phyloP scores from a whole-genome alignment of 2,113 vertebrate genomes.

The Pleuronectes platessa region DNA sequence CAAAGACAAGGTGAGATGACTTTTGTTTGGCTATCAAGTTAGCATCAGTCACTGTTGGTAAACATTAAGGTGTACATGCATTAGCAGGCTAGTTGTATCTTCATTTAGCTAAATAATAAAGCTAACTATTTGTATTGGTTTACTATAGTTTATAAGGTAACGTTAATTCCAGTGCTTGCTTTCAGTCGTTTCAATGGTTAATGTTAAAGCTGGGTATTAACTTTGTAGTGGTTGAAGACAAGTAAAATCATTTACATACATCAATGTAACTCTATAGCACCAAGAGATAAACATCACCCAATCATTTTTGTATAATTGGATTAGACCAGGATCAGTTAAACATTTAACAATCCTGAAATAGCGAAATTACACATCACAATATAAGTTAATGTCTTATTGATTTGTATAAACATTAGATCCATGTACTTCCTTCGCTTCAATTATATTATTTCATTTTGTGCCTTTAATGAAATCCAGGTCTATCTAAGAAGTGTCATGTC shows the following conservation, averaged over 20 bases:
- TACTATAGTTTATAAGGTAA: not conserved
- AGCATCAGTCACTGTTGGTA: not conserved
- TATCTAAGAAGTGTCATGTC: not conserved
- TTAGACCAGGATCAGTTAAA: too few species aligned
- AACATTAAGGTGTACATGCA: slow-evolving; percentile 17
- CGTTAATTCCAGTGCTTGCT: not conserved
- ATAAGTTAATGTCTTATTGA: not conserved
- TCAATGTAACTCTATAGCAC: not conserved
- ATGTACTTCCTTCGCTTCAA: too few species aligned
- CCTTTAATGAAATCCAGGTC: too few species aligned
- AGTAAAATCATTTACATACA: not conserved
- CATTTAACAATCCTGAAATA: not conserved
- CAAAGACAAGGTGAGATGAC: not conserved
- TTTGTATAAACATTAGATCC: too few species aligned
- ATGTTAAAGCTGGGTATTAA: not conserved
- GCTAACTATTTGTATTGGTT: not conserved
- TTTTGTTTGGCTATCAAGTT: not conserved
- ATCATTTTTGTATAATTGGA: not conserved
- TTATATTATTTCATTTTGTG: too few species aligned
- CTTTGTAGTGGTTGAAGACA: not conserved
- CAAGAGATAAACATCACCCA: not conserved
- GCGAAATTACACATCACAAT: not conserved
- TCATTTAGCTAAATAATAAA: not conserved
- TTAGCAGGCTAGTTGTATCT: not conserved
- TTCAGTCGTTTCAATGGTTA: not conserved